Percentiles rank a stretch among this genome's conserved stretches.
phyloP scores from a whole-genome alignment of 2,888 invertebrate species.

The Thalpophila matura region DNA sequence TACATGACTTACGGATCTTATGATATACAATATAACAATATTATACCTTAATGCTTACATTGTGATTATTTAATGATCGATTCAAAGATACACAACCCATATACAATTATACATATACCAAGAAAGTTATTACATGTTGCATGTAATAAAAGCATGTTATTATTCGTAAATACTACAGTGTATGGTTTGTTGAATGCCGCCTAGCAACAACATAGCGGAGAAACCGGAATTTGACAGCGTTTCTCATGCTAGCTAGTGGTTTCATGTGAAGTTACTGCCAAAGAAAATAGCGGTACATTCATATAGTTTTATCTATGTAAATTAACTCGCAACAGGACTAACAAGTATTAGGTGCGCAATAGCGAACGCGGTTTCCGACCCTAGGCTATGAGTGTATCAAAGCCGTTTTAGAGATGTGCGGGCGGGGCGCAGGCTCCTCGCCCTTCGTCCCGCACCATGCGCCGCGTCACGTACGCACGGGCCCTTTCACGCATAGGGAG shows the following conservation, averaged over 20 bases:
- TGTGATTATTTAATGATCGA: neutral
- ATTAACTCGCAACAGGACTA: slow-evolving; percentile 69
- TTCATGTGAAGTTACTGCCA: slow-evolving; percentile 69
- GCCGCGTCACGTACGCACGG: slow-evolving; percentile 85
- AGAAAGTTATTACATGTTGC: slow-evolving; percentile 69
- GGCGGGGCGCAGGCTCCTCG: slow-evolving; percentile 72
- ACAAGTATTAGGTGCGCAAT: slow-evolving; percentile 67
- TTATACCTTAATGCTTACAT: neutral
- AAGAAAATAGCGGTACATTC: slow-evolving; percentile 71
- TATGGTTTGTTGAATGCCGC: slow-evolving; percentile 70
- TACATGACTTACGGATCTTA: neutral
- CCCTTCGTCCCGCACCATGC: slow-evolving; percentile 72
- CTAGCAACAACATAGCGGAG: slow-evolving; percentile 82
- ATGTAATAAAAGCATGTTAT: slow-evolving; percentile 75
- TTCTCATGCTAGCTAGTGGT: slow-evolving; percentile 70
- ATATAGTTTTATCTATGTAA: slow-evolving; percentile 73
- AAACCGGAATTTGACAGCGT: slow-evolving; percentile 81
- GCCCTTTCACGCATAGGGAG: slow-evolving; percentile 80
- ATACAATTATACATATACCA: slow-evolving; percentile 12
- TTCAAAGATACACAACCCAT: neutral
- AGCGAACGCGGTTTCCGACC: slow-evolving; percentile 78
- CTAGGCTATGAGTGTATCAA: slow-evolving; percentile 78
- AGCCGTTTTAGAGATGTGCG: slow-evolving; percentile 77
- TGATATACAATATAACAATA: neutral
- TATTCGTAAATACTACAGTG: slow-evolving; percentile 65